Base-by-base conservation (phyloP, 2,113 vertebrate genomes). In the Trogon melanurus region DNA sequence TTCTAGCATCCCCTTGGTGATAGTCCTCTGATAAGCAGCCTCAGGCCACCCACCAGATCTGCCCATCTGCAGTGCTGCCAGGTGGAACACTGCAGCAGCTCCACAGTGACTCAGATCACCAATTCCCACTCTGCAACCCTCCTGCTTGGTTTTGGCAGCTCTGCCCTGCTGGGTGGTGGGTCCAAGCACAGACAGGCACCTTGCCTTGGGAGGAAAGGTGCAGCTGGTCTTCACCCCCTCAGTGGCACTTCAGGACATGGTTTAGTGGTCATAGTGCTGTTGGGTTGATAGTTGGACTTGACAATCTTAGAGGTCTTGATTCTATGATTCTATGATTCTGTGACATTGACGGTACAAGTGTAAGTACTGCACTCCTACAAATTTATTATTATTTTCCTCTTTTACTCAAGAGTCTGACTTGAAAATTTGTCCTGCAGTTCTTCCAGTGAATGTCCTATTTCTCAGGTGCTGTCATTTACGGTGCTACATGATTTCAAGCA, bases 31-130 rank as follows among this genome's bases (percentile, higher is more conserved):
- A 71, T 23, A 44, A 76, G 29, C 14, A 89, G 26, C 30, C 29
- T 8, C 2, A 4, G 58, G 47, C 30, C 25, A 66, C 17, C 27
- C 79, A 26, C 11, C 36, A 66, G 23, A 6, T 80, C 47, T 41
- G 15, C 22, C 48, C n/a, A 30, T 30, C 16, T 22, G 21, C 18
- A 78, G 15, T 10, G 41, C 72, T 22, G 8, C 27, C 66, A 74
- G n/a, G 53, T 25, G 0, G 0, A 45, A n/a, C 30, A 38, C 1
- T 41, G 54, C 51, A 91, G 69, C 36, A 78, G 5, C 21, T 51
- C 7, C 6, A 12, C 9, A 25, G 21, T 3, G 16, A 23, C 6
- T 45, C 44, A 17, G 11, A 15, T 44, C 53, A 62, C 18, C 7
- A n/a, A 9, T 48, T 78, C 34, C 60, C 15, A 13, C 44, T 10